Conservation (phyloP, 2,113 vertebrate species). For the Elgaria multicarinata region DNA sequence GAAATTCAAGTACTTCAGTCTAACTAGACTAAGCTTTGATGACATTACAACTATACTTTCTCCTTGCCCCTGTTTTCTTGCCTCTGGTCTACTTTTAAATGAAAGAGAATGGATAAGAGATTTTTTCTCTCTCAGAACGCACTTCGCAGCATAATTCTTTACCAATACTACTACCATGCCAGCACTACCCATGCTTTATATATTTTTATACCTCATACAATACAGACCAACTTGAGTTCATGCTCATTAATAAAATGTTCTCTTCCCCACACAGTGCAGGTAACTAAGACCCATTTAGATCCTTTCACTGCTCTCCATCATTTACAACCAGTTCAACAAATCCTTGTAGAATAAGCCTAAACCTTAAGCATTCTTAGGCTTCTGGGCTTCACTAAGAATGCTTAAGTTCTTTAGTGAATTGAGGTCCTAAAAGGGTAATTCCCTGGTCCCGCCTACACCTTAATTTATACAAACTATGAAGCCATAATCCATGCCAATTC, state of each 20-base stretch:
- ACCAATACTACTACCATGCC: neutral
- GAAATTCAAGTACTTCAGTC: neutral
- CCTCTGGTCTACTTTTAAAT: neutral
- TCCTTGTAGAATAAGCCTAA: constrained; percentile 4
- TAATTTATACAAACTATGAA: neutral
- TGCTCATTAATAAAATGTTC: neutral
- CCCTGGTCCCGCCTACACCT: neutral
- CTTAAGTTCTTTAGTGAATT: constrained; percentile 31
- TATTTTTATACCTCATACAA: neutral
- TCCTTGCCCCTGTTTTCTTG: neutral
- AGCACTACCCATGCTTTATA: neutral
- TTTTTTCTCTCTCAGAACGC: neutral
- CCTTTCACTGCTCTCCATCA: neutral
- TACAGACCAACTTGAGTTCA: neutral
- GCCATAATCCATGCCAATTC: neutral
- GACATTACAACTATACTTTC: neutral
- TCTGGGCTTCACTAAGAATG: neutral
- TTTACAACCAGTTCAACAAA: constrained; percentile 21
- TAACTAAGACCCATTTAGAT: neutral
- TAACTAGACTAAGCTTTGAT: neutral
- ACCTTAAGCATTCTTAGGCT: constrained; percentile 6
- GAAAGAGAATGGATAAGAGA: neutral
- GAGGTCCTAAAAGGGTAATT: constrained; percentile 18
- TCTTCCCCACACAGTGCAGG: neutral
- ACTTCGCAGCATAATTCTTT: neutral